Conservation (phyloP, 2,113 vertebrate species). For the Brienomyrus brachyistius region DNA sequence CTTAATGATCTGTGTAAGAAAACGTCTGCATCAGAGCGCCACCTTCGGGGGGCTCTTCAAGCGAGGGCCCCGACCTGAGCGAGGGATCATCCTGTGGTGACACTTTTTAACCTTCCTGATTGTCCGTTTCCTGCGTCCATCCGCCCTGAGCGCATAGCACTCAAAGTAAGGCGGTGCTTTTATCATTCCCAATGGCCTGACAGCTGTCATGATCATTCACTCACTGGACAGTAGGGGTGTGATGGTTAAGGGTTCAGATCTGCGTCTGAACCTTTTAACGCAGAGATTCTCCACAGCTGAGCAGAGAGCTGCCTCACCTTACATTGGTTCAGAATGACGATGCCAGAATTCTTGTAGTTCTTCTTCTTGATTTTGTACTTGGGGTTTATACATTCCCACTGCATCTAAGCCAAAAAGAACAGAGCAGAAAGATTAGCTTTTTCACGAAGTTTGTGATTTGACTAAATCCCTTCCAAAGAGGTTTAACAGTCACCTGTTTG, state of each 20-base stretch:
- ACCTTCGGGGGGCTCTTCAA: neutral
- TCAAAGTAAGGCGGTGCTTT: neutral
- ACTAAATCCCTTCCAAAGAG: slow-evolving; percentile 9
- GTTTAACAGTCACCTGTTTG: neutral
- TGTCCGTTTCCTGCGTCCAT: neutral
- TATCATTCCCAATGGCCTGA: neutral
- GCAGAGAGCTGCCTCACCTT: slow-evolving; percentile 65
- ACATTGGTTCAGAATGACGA: slow-evolving; percentile 90
- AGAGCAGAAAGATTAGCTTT: neutral
- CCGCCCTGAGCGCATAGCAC: neutral
- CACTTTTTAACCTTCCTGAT: neutral
- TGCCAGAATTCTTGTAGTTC: slow-evolving; percentile 95
- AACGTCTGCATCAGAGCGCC: neutral
- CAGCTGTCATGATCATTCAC: neutral
- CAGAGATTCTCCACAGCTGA: neutral
- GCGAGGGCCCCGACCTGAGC: neutral
- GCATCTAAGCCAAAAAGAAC: slow-evolving; percentile 65
- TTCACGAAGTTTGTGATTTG: neutral
- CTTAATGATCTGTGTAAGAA: slow-evolving; percentile 82
- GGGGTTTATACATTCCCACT: slow-evolving; percentile 94
- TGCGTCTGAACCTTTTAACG: neutral
- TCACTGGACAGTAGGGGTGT: neutral
- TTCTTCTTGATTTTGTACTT: slow-evolving; percentile 97
- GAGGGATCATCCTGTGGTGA: neutral
- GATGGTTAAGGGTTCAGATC: neutral